Conservation (phyloP, 2,888 invertebrate genomes). For the Neria commutata region DNA sequence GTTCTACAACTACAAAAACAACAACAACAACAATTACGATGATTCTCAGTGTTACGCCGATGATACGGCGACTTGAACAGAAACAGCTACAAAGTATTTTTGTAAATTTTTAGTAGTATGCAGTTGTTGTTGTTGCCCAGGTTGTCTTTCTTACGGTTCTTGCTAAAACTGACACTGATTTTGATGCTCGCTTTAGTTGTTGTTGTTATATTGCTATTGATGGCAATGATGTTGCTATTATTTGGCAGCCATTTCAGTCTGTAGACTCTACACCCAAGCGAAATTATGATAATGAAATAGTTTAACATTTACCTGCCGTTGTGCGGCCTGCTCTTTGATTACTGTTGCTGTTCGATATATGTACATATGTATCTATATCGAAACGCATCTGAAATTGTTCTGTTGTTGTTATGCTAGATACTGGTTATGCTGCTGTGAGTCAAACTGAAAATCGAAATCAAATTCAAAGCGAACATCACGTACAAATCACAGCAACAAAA, state of each 20-base stretch:
- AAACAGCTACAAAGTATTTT: constrained; percentile 20
- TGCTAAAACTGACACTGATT: constrained; percentile 13
- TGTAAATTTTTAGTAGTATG: too few species aligned
- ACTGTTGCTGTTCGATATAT: constrained; percentile 26
- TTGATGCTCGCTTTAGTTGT: constrained; percentile 15
- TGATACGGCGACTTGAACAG: too few species aligned
- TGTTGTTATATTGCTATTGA: constrained; percentile 19
- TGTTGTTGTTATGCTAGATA: constrained; percentile 25
- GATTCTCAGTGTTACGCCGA: constrained; percentile 31
- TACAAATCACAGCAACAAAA: constrained; percentile 42
- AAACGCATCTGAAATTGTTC: constrained; percentile 5
- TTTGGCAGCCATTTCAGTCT: neutral
- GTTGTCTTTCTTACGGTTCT: neutral
- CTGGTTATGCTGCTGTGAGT: constrained; percentile 34
- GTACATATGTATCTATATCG: constrained; percentile 33
- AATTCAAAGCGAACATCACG: constrained; percentile 55
- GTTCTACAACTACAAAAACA: neutral
- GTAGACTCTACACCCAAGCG: constrained; percentile 7
- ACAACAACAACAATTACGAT: constrained; percentile 8
- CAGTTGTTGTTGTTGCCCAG: too few species aligned
- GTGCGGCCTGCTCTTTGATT: too few species aligned
- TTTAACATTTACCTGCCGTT: constrained; percentile 31
- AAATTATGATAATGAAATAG: constrained; percentile 35
- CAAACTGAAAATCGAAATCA: constrained; percentile 52
- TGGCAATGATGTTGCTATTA: constrained; percentile 20